Percentiles rank a stretch among this genome's conserved stretches.
phyloP scores from a whole-genome alignment of 2,797 vertebrate genomes.

The Hypotaenidia okinawae region DNA sequence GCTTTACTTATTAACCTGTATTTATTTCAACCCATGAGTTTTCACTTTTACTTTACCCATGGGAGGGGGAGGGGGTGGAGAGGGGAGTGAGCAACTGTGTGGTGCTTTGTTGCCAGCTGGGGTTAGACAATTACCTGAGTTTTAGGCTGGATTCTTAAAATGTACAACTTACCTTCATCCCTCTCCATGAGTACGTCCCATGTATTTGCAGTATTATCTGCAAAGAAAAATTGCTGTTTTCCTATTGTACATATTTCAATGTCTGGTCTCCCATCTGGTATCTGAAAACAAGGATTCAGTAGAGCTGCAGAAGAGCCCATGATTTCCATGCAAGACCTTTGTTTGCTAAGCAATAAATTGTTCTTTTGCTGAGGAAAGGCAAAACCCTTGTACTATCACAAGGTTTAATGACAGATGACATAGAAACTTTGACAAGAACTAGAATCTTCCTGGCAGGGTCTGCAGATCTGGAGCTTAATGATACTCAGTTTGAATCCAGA shows the following conservation, averaged over 20 bases:
- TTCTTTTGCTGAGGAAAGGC: neutral
- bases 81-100: too few relatives aligned
- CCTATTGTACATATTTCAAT: neutral
- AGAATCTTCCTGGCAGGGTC: neutral
- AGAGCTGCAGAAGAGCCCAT: neutral
- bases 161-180: neutral
- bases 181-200: neutral
- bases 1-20: too few relatives aligned
- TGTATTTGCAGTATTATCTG: neutral
- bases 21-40: too few relatives aligned
- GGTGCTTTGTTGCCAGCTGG: too few relatives aligned
- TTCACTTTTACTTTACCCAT: too few relatives aligned
- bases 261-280: neutral
- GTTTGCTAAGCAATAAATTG: neutral
- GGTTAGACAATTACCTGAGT: neutral
- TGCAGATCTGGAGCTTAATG: neutral
- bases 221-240: neutral
- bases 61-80: too few relatives aligned
- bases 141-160: neutral
- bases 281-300: neutral
- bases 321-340: neutral
- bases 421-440: neutral
- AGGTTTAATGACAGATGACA: neutral
- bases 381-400: neutral
- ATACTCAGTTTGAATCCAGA: neutral